Conservation (phyloP, 2,888 invertebrate species). For the Graphium colonna region DNA sequence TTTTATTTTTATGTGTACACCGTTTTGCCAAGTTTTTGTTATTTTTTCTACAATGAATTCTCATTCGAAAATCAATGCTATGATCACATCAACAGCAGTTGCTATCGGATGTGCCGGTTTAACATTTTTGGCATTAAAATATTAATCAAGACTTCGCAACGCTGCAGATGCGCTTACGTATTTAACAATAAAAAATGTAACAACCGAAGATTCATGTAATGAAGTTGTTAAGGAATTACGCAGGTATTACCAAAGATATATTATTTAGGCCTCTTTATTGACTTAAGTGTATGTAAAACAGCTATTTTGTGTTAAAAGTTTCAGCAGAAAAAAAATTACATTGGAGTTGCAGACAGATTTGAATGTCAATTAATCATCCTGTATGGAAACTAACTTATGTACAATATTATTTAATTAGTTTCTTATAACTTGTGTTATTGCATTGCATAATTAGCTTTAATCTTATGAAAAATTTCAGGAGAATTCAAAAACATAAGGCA, state of each 20-base stretch:
- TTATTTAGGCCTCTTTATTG: too few relatives aligned
- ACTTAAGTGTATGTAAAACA: neutral
- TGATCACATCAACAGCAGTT: conserved; percentile 40
- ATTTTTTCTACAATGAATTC: conserved; percentile 33
- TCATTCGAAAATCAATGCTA: conserved; percentile 37
- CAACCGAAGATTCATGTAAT: conserved; percentile 45
- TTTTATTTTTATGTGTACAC: too few relatives aligned
- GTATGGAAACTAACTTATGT: too few relatives aligned
- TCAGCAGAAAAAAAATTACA: too few relatives aligned
- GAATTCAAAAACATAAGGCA: conserved; percentile 62
- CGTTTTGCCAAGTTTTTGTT: too few relatives aligned
- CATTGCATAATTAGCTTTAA: conserved; percentile 7
- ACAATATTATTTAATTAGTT: too few relatives aligned
- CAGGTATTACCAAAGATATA: conserved; percentile 42
- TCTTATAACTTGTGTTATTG: neutral
- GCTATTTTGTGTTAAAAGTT: neutral
- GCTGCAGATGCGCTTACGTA: conserved; percentile 49
- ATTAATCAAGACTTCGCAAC: conserved; percentile 32
- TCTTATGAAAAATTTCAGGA: conserved; percentile 36
- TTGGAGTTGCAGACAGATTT: too few relatives aligned
- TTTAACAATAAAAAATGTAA: conserved; percentile 47
- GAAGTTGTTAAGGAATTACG: conserved; percentile 47
- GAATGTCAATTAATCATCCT: too few relatives aligned
- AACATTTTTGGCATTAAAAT: conserved; percentile 39
- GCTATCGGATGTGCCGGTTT: conserved; percentile 43